Base-by-base conservation (phyloP, 2,797 vertebrate genomes). In the Acrocephalus scirpaceus region DNA sequence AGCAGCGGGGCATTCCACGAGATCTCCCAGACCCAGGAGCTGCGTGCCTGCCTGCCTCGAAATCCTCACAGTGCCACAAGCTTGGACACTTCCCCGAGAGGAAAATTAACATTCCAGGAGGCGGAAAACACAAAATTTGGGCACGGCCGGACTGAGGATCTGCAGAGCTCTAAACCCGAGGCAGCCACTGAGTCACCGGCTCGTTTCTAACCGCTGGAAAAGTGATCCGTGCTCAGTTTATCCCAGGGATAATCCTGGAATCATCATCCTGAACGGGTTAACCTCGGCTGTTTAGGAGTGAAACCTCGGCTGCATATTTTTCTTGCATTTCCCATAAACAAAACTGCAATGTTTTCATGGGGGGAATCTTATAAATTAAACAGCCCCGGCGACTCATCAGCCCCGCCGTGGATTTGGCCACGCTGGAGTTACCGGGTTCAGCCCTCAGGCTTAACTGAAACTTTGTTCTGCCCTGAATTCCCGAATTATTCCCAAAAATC, bases 281-380 rank as follows among this genome's bases (percentile, higher is more conserved):
- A 95, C 61, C 3, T 27, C 79, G 44, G 27, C 79, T 93, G 85
- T 53, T 85, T 51, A 27, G 73, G 67, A 94, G 69, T 25, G 19
- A 86, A 92, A 67, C 42, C 60, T 65, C 61, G 65, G 8, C 71
- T 88, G 93, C 62, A 42, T 77, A 74, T 72, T 93, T 91, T 64
- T 34, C 87, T 77, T 75, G 78, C 58, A 8, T 88, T 94, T 77
- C 47, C 16, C 23, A 84, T 93, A 92, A 91, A 93, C 90, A 93
- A 88, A 92, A 86, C 60, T 51, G 82, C 65, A 48, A 18, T 77
- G 67, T 85, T 95, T 86, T 79, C 48, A 0, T 60, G 45, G 75
- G 60, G 92, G 7, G 77, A 91, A 44, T 65, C 53, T 30, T 21
- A 40, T 70, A 86, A 92, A 83, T 88, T 72, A 89, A 92, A 93